Conservation (phyloP, 2,888 invertebrate species). For the Therioaphis trifolii region DNA sequence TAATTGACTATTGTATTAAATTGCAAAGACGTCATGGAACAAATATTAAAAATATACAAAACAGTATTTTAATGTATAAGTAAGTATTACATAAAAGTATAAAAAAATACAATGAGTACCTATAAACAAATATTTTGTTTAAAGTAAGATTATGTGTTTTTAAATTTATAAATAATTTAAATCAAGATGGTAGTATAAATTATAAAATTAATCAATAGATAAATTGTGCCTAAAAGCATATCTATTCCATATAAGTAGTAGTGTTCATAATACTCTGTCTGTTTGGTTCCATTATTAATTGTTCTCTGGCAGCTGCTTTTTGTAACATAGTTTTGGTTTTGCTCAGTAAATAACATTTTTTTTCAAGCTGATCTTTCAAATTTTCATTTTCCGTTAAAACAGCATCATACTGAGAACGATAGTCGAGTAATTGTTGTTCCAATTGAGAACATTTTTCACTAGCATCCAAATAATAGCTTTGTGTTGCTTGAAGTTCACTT, state of each 20-base stretch:
- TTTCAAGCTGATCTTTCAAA: slow-evolving; percentile 72
- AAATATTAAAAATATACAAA: neutral
- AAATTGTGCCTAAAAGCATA: neutral
- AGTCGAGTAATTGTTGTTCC: slow-evolving; percentile 64
- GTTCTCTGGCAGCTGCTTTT: slow-evolving; percentile 76
- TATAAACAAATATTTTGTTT: neutral
- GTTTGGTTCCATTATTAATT: slow-evolving; percentile 71
- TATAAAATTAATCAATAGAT: too few species aligned
- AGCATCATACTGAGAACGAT: slow-evolving; percentile 45
- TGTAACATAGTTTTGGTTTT: slow-evolving; percentile 76
- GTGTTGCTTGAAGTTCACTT: slow-evolving; percentile 66
- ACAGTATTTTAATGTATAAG: neutral
- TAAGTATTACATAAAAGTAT: neutral
- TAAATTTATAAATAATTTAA: too few species aligned
- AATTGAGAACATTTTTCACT: slow-evolving; percentile 66
- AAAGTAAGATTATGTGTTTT: too few species aligned
- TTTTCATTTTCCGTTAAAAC: slow-evolving; percentile 70
- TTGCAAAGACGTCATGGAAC: too few species aligned
- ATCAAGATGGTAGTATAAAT: too few species aligned
- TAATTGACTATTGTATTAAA: too few species aligned
- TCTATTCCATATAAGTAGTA: slow-evolving; percentile 16
- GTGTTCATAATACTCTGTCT: slow-evolving; percentile 8
- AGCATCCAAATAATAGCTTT: slow-evolving; percentile 67
- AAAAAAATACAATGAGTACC: neutral
- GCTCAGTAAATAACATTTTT: slow-evolving; percentile 74